Base-by-base conservation (phyloP, 2,113 vertebrate genomes). In the Lepus europaeus region DNA sequence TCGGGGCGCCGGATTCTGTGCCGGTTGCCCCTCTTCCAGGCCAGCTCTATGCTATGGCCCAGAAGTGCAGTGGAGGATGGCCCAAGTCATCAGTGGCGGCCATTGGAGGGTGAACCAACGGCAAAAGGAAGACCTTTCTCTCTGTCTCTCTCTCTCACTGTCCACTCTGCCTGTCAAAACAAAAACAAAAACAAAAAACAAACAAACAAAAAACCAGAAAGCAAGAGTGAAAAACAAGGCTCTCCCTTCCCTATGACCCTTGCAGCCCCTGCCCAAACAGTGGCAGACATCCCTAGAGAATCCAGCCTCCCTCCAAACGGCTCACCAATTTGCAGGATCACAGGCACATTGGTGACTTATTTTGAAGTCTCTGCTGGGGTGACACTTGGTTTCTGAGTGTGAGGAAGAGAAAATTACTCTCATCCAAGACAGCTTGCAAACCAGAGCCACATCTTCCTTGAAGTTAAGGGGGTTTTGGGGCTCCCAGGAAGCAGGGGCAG, bases 351-450 rank as follows among this genome's bases (percentile, higher is more conserved):
- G 49, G 86, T 96, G 88, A 93, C 90, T 96, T 95, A 93, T 95
- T 97, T 92, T 94, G 83, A 96, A 73, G 73, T 95, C 91, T 92
- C 87, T 79, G 27, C 56, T 56, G 74, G 70, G 81, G 84, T 89
- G 74, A 72, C 85, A 83, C 76, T 94, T 92, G 22, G 33, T 95
- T 95, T 97, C 93, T 87, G 51, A 90, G 78, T 1, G 23, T 94
- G 7, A 89, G 81, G 73, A 94, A 45, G 80, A 89, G 90, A 89
- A 90, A 77, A 96, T 95, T 51, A 96, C 29, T 89, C n/a, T 95
- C 90, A 20, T 94, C 69, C 22, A 59, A 92, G 51, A 92, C n/a
- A 92, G 39, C 39, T 94, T 94, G 74, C 74, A 93, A 95, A 87
- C 16, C 81, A 82, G 61, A 97, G 33, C 56, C 77, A 1, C 22